Base-by-base conservation (phyloP, 2,113 vertebrate genomes). In the Sturnira hondurensis region DNA sequence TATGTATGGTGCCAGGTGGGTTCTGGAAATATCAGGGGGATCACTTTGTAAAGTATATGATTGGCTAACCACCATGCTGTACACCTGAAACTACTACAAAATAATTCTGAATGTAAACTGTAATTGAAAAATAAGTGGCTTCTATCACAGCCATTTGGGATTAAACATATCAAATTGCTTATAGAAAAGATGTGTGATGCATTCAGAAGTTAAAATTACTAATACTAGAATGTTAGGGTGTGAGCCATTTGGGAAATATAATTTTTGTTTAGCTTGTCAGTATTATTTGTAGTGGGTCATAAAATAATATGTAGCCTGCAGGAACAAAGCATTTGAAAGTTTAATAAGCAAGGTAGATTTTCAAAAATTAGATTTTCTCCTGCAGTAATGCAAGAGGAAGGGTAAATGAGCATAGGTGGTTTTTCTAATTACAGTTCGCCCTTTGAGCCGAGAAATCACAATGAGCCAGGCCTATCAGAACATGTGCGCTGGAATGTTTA, bases 401-500 rank as follows among this genome's bases (percentile, higher is more conserved):
- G 33, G 41, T 11, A 17, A 80, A 87, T 71, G 36, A 84, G 6
- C 70, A 28, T 84, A 38, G 24, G 38, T 84, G 22, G 81, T 93
- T 94, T 94, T 96, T 96, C 12, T 33, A 1, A 74, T 96, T 67
- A 80, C 98, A 99, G 99, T 99, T 98, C 99, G 99, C 6, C 99
- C 99, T 94, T 98, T 99, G 86, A 99, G 99, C 97, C 99, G 99
- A 98, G 99, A 99, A 97, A 99, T 99, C 96, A 99, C 99, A 56
- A 99, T 99, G 99, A 99, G 99, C 97, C 99, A 99, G 96, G 99
- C 99, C 0, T 99, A 99, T 97, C 99, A 99, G 98, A 99, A 99
- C 96, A 99, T 99, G 99, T 99, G 99, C 88, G 99, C 99, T 95
- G 99, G 99, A 91, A 99, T 99, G 99, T 99, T 99, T 98, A 99